Percentiles rank a stretch among this genome's conserved stretches.
Evolutionary conservation across 2,797 vertebrate species (phyloP).

Genomic region (Acrossocheilus fasciatus): DNA sequence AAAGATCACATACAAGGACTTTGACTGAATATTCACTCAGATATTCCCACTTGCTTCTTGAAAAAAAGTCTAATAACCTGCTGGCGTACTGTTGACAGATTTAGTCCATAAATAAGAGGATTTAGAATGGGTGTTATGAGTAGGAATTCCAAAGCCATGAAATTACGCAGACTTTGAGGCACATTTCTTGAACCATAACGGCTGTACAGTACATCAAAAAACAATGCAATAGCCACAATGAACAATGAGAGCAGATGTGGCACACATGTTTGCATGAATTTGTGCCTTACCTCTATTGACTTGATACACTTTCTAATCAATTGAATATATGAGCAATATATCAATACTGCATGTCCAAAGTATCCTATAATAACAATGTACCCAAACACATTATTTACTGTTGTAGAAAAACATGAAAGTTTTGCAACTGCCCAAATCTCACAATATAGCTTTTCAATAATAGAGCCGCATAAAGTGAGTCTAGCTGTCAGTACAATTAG

Average conservation of each 20-base stretch:
- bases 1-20: neutral
- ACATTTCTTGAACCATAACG: slow-evolving; percentile 52
- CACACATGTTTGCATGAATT: slow-evolving; percentile 58
- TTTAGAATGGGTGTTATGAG: slow-evolving; percentile 53
- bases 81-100: slow-evolving; percentile 39
- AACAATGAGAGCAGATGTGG: slow-evolving; percentile 53
- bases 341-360: slow-evolving; percentile 55
- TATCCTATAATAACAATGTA: slow-evolving; percentile 36
- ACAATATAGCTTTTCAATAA: slow-evolving; percentile 62
- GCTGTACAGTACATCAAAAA: slow-evolving; percentile 61
- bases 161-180: slow-evolving; percentile 44
- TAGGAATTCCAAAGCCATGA: slow-evolving; percentile 51
- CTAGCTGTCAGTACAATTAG: slow-evolving; percentile 47
- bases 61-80: slow-evolving; percentile 10
- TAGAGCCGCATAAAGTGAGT: slow-evolving; percentile 57
- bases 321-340: slow-evolving; percentile 52
- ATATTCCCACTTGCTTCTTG: slow-evolving; percentile 17
- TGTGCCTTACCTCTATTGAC: slow-evolving; percentile 47
- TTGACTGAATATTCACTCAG: neutral
- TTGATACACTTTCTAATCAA: slow-evolving; percentile 49
- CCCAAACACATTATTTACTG: slow-evolving; percentile 57
- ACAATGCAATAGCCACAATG: slow-evolving; percentile 36
- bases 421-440: slow-evolving; percentile 65
- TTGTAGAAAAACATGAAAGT: slow-evolving; percentile 59
- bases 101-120: slow-evolving; percentile 53